Evolutionary conservation across 2,888 invertebrate genomes (phyloP), one percentile per base, ranked within the genome.

Genomic region (Microctonus hyperodae): DNA sequence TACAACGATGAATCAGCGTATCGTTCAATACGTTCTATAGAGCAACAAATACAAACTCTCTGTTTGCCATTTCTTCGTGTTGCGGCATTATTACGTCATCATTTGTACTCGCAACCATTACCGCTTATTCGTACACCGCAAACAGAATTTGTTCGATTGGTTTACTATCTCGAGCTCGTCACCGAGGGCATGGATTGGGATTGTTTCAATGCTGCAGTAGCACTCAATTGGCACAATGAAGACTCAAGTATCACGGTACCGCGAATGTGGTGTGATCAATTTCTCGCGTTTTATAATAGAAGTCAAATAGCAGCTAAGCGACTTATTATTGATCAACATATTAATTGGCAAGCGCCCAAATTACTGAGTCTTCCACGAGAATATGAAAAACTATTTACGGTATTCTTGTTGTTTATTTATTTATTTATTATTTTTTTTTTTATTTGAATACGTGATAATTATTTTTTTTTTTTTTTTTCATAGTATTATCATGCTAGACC

Each of bases 351-450:
- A 76, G 90, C 90, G 77, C 97, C 98, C 22, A 88, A 90, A 74
- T 87, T 98, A 73, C 89, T 98, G 68, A 88, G 90, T 71, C 87
- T 98, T 83, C 97, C 98, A 62, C 88, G 91, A 69, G 93, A 94
- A 82, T 98, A 97, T 86, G 97, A 98, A 86, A 91, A 92, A 77
- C 90, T 96, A 71, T 96, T 96, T 83, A 92, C 93, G 84, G 91
- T 91, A 83, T 81, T 83, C 76, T 33, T 23, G 23, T 5, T 35
- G n/a, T 40, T 51, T 55, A 48, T 48, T 56, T 5, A 33, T 51
- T 25, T 62, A 61, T 6, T 55, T 1, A 5, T 31, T 10, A 28
- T 2, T 13, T 31, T 3, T n/a, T 63, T 37, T 44, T 55, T 33
- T 56, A 51, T 51, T 16, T 16, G 5, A 9, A 13, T 56, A 20